These are phyloP conservation scores for Antedon mediterranea DNA, from an alignment of 53 echinoderm and acorn worm genomes.

Conservation along the genomic window DNA sequence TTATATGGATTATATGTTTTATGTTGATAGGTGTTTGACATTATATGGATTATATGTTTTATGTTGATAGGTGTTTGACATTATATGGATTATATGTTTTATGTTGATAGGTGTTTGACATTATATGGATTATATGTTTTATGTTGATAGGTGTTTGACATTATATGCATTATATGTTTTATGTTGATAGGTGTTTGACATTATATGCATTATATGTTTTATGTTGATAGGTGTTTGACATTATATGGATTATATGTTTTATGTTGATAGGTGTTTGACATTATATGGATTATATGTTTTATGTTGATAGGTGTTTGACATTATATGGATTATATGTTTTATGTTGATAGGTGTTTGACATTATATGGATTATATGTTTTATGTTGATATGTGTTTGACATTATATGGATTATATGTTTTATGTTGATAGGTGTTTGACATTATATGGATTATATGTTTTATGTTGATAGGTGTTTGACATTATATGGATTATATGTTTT, in stretches of 20 bases:
- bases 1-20: background rate
- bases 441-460: too few relatives aligned
- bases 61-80: background rate
- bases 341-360: slow-evolving; percentile 58
- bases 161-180: background rate
- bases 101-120: slow-evolving; percentile 58
- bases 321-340: background rate
- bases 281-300: too few relatives aligned
- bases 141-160: background rate
- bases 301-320: background rate
- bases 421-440: slow-evolving; percentile 58
- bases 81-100: background rate
- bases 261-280: slow-evolving; percentile 58
- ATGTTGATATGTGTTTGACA: background rate
- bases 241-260: background rate
- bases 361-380: too few relatives aligned
- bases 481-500: background rate
- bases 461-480: background rate
- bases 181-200: slow-evolving; percentile 58
- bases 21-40: slow-evolving; percentile 58
- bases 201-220: too few relatives aligned
- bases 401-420: background rate
- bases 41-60: too few relatives aligned
- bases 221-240: background rate
- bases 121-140: too few relatives aligned